Evolutionary conservation across 2,797 vertebrate genomes (phyloP).

Genomic region (Sebastes oblongus): DNA sequence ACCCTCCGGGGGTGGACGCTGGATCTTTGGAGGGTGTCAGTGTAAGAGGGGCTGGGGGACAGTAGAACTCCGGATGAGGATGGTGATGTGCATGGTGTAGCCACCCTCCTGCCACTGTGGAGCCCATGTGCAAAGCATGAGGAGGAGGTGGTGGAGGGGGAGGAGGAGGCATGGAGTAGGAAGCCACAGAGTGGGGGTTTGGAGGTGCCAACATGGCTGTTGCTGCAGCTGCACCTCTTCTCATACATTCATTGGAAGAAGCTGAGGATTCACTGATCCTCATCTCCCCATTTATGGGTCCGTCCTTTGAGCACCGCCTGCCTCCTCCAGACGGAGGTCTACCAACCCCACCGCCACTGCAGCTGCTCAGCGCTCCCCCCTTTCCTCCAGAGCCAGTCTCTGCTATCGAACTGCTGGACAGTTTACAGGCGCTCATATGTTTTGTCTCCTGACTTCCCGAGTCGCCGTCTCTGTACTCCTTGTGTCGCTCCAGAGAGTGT

Average conservation of each 20-base stretch:
- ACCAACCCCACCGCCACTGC: constrained; percentile 75
- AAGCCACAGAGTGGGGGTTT: constrained; percentile 86
- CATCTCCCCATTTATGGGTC: constrained; percentile 78
- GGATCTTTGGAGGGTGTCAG: constrained; percentile 85
- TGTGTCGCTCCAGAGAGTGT: constrained; percentile 81
- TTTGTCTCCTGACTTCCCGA: constrained; percentile 75
- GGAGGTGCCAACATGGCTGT: constrained; percentile 85
- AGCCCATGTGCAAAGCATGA: constrained; percentile 76
- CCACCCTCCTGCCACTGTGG: constrained; percentile 79
- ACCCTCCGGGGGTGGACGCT: constrained; percentile 57
- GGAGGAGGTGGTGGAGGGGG: constrained; percentile 82
- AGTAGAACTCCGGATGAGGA: constrained; percentile 80
- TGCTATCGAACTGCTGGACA: constrained; percentile 71
- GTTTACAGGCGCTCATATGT: constrained; percentile 89
- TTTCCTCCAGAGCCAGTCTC: constrained; percentile 73
- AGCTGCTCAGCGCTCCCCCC: constrained; percentile 71
- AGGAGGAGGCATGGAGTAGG: constrained; percentile 89
- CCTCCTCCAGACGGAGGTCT: constrained; percentile 65
- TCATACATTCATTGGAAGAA: constrained; percentile 87
- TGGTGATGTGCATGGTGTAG: constrained; percentile 82
- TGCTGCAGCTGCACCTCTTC: constrained; percentile 71
- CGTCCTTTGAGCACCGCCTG: constrained; percentile 86
- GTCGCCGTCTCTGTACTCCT: constrained; percentile 87
- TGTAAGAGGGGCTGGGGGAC: constrained; percentile 73
- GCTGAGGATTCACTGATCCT: constrained; percentile 82